phyloP scores from a whole-genome alignment of 37 sponge, comb jelly and placozoan species.

The Theonella swinhoei region DNA sequence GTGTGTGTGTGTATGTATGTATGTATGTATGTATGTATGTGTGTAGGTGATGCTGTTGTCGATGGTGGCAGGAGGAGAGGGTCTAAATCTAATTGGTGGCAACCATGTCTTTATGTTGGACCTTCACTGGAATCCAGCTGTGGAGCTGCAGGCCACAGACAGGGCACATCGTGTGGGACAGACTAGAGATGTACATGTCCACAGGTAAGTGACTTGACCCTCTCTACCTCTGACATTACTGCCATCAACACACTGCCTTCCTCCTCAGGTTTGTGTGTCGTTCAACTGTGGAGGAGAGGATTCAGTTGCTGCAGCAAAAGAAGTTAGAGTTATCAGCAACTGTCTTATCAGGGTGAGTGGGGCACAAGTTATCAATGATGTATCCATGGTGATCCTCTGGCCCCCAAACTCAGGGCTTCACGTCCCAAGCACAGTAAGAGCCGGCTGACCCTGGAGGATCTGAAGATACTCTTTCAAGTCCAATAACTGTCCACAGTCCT shows the following conservation, averaged over 20 bases:
- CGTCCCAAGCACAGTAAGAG: neutral
- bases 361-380: neutral
- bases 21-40: neutral
- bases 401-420: neutral
- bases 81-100: conserved; percentile 73
- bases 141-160: conserved; percentile 76
- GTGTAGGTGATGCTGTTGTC: conserved; percentile 78
- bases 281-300: conserved; percentile 63
- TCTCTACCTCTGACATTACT: neutral
- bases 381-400: neutral
- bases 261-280: conserved; percentile 61
- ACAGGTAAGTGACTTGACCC: conserved; percentile 20
- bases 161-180: conserved; percentile 74
- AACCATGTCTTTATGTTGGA: conserved; percentile 82
- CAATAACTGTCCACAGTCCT: neutral
- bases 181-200: conserved; percentile 60
- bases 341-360: conserved; percentile 74
- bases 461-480: conserved; percentile 49
- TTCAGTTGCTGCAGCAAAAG: conserved; percentile 54
- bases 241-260: neutral
- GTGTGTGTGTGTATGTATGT: too few relatives aligned
- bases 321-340: conserved; percentile 55
- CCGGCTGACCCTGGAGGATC: conserved; percentile 53
- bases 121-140: conserved; percentile 86
- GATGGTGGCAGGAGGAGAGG: conserved; percentile 77